A percentile compares a stretch with the other conserved stretches of the same genome.
phyloP scores from a whole-genome alignment of 2,113 vertebrate genomes.

The Urocynchramus pylzowi region DNA sequence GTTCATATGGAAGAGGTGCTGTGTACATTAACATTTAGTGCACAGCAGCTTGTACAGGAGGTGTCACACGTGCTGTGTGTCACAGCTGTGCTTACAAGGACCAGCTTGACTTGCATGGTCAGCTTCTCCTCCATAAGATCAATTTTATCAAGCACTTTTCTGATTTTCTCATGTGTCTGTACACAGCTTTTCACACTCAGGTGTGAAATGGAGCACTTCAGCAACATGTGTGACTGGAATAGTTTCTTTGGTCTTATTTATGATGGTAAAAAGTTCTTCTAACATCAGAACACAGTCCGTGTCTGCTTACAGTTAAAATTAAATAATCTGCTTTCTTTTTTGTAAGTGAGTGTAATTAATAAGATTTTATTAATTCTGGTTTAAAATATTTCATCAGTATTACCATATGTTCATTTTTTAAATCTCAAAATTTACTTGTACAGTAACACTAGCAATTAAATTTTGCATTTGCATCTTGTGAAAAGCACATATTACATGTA shows the following conservation, averaged over 20 bases:
- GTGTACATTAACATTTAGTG: background rate
- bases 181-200: background rate
- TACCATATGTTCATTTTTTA: background rate
- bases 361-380: background rate
- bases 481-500: background rate
- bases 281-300: background rate
- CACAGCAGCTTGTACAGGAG: background rate
- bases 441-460: background rate
- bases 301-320: background rate
- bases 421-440: background rate
- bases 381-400: background rate
- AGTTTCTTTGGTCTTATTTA: background rate
- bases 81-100: background rate
- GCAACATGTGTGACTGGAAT: background rate
- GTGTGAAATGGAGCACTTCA: background rate
- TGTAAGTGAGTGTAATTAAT: background rate
- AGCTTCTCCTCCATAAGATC: background rate
- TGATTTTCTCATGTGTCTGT: background rate
- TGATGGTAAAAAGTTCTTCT: background rate
- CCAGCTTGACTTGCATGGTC: background rate
- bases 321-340: background rate
- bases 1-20: background rate
- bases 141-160: background rate
- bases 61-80: background rate
- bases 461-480: background rate